Evolutionary conservation across 2,797 vertebrate species (phyloP).

Genomic region (Knipowitschia caucasica): DNA sequence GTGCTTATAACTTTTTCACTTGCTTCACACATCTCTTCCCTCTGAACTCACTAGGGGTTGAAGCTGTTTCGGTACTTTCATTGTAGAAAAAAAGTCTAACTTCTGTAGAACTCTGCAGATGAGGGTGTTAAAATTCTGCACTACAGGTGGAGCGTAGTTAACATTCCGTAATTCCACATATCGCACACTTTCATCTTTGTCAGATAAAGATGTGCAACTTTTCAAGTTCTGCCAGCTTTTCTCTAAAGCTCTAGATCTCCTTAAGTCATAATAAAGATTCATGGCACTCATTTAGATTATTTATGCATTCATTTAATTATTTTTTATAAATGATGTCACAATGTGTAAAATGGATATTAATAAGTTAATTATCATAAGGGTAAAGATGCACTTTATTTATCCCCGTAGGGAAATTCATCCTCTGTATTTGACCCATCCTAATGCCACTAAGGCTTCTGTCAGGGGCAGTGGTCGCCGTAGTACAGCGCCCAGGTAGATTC

Average conservation of each 20-base stretch:
- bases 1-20: conserved; percentile 17
- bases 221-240: conserved; percentile 23
- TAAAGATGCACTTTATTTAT: too few relatives aligned
- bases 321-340: too few relatives aligned
- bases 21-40: conserved; percentile 24
- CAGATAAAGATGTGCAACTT: conserved; percentile 32
- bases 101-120: conserved; percentile 44
- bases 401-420: too few relatives aligned
- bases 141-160: conserved; percentile 50
- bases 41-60: conserved; percentile 25
- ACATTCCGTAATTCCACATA: conserved; percentile 50
- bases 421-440: too few relatives aligned
- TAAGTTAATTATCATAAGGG: too few relatives aligned
- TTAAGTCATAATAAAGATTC: too few relatives aligned
- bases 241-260: conserved; percentile 17
- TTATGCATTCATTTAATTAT: too few relatives aligned
- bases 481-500: too few relatives aligned
- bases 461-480: too few relatives aligned
- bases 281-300: too few relatives aligned
- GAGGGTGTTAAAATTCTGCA: conserved; percentile 49
- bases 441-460: too few relatives aligned
- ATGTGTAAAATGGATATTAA: too few relatives aligned
- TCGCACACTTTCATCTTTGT: conserved; percentile 51
- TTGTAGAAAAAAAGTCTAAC: conserved; percentile 43
- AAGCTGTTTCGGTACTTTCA: conserved; percentile 25